These are phyloP conservation scores for Jordanella pulchra DNA, from an alignment of 2,797 vertebrate genomes.

Conservation along the genomic window DNA sequence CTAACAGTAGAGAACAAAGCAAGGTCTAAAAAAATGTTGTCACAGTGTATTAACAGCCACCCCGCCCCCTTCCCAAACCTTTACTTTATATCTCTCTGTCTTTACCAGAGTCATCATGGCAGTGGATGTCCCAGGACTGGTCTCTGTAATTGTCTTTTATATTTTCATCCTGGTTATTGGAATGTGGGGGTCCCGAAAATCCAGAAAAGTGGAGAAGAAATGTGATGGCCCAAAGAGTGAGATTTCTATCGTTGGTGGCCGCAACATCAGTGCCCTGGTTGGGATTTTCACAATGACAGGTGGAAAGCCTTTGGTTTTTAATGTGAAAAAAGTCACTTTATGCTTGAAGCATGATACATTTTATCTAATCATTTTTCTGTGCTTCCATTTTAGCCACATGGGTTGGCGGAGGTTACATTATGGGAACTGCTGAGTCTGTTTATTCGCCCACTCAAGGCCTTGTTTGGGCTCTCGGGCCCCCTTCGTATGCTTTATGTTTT, in stretches of 20 bases:
- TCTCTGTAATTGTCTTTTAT: slow-evolving; percentile 60
- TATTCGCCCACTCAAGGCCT: slow-evolving; percentile 78
- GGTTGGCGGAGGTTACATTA: slow-evolving; percentile 82
- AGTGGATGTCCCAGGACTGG: slow-evolving; percentile 53
- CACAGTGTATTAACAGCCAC: too few relatives aligned
- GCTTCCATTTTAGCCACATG: slow-evolving; percentile 74
- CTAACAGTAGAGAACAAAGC: too few relatives aligned
- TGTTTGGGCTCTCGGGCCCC: slow-evolving; percentile 76
- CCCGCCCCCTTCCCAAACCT: too few relatives aligned
- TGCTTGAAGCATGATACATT: neutral
- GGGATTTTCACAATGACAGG: slow-evolving; percentile 75
- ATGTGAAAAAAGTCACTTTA: neutral
- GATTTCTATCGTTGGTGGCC: slow-evolving; percentile 63
- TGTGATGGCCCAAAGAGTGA: slow-evolving; percentile 57
- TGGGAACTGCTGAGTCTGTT: slow-evolving; percentile 79
- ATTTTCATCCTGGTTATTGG: slow-evolving; percentile 58
- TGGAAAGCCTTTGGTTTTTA: slow-evolving; percentile 5
- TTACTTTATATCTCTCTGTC: slow-evolving; percentile 14
- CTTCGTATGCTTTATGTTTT: slow-evolving; percentile 74
- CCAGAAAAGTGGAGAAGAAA: slow-evolving; percentile 59
- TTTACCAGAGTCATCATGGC: slow-evolving; percentile 48
- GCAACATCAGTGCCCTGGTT: slow-evolving; percentile 63
- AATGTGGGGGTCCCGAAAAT: slow-evolving; percentile 68
- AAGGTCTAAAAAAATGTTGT: too few relatives aligned
- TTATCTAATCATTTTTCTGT: slow-evolving; percentile 1